phyloP scores from a whole-genome alignment of 2,888 invertebrate genomes.

The Alviniconcha strummeri region DNA sequence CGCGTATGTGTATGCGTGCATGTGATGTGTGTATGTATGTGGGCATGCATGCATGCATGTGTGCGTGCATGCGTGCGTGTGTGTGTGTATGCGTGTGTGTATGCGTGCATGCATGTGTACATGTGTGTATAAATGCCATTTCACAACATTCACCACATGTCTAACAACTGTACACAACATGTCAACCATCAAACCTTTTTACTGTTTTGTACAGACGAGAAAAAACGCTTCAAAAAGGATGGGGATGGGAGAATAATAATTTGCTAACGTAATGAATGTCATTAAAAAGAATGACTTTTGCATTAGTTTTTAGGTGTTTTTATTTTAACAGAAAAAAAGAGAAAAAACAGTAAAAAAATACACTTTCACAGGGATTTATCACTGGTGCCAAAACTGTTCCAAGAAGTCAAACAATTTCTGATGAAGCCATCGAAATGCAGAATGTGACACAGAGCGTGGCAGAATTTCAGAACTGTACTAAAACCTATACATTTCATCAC shows the following conservation, averaged over 20 bases:
- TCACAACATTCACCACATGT: not conserved
- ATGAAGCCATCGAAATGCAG: too few relatives aligned
- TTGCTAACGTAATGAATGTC: too few relatives aligned
- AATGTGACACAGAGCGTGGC: too few relatives aligned
- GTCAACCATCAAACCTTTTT: not conserved
- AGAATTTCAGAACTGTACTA: too few relatives aligned
- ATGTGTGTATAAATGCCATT: not conserved
- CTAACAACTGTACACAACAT: not conserved
- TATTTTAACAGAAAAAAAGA: too few relatives aligned
- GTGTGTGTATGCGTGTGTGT: not conserved
- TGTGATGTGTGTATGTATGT: not conserved
- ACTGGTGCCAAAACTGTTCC: too few relatives aligned
- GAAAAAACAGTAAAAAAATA: too few relatives aligned
- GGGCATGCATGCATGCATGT: not conserved
- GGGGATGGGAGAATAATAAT: not conserved
- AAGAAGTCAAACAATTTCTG: too few relatives aligned
- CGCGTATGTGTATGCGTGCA: not conserved
- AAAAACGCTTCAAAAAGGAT: not conserved
- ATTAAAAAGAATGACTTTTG: too few relatives aligned
- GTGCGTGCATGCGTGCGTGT: not conserved
- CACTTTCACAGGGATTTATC: too few relatives aligned
- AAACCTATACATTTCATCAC: too few relatives aligned
- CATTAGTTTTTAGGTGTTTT: too few relatives aligned
- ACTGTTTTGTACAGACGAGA: not conserved
- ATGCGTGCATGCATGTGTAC: not conserved